Percentiles rank a stretch among this genome's conserved stretches.
phyloP scores from a whole-genome alignment of 2,113 vertebrate genomes.

The Mesitornis unicolor region DNA sequence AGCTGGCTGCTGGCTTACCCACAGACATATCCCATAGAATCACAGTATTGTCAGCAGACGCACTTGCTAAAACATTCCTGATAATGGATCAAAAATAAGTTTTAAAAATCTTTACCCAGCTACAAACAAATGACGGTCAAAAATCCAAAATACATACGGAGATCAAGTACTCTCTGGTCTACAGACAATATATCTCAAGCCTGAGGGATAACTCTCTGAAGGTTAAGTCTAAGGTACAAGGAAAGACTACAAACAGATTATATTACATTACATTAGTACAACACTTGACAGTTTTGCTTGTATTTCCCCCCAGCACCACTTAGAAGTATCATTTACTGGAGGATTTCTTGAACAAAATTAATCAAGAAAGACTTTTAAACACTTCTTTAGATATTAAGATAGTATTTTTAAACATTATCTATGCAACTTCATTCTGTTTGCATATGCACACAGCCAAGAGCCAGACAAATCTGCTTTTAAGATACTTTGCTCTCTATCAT shows the following conservation, averaged over 20 bases:
- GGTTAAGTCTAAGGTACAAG: background rate
- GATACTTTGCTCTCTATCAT: background rate
- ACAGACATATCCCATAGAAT: conserved; percentile 90
- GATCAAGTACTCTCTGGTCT: background rate
- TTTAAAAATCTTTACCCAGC: background rate
- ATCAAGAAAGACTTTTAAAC: background rate
- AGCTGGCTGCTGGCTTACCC: conserved; percentile 85
- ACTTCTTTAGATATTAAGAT: background rate
- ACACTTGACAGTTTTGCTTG: background rate
- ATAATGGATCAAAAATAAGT: background rate
- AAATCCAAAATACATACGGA: background rate
- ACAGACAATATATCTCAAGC: background rate
- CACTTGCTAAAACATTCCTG: conserved; percentile 93
- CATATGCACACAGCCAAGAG: background rate
- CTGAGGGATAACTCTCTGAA: background rate
- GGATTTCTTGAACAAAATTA: background rate
- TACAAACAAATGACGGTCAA: background rate
- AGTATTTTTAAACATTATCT: background rate
- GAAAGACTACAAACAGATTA: background rate
- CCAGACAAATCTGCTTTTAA: background rate
- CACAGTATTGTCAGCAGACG: conserved; percentile 86
- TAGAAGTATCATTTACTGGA: background rate
- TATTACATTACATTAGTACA: background rate
- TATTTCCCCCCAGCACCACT: background rate
- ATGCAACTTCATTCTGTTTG: background rate